These are phyloP conservation scores for Eilema depressum DNA, from an alignment of 2,888 invertebrate species.

Conservation along the genomic window DNA sequence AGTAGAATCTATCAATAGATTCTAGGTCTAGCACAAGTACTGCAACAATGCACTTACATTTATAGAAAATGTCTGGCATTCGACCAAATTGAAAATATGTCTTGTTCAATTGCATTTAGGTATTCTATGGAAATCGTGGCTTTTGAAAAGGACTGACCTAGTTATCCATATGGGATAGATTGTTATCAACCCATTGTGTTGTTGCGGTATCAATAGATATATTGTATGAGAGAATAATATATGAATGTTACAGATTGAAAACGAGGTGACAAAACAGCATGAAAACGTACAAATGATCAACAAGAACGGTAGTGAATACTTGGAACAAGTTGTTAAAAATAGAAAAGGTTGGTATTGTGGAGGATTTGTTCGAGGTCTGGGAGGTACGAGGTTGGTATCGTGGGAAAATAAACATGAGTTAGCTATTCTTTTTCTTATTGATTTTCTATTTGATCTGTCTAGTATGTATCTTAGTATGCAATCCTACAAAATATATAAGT, in stretches of 20 bases:
- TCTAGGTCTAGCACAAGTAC: conserved; percentile 48
- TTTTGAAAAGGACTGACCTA: conserved; percentile 77
- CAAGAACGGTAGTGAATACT: conserved; percentile 30
- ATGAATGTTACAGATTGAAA: conserved; percentile 61
- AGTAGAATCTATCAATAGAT: conserved; percentile 26
- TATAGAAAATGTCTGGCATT: conserved; percentile 72
- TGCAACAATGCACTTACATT: conserved; percentile 67
- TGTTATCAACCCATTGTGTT: conserved; percentile 64
- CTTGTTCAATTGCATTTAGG: conserved; percentile 71
- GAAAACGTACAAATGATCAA: conserved; percentile 46
- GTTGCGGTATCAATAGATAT: conserved; percentile 59
- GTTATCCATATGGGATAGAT: conserved; percentile 69
- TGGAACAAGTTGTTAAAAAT: conserved; percentile 26
- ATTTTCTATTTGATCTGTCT: neutral
- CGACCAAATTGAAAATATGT: conserved; percentile 77
- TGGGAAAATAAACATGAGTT: neutral
- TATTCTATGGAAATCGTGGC: conserved; percentile 67
- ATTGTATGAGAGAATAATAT: conserved; percentile 51
- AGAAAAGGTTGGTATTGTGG: conserved; percentile 37
- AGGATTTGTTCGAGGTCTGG: neutral
- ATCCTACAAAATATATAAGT: no score
- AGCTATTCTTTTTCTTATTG: neutral
- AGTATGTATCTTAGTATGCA: no score
- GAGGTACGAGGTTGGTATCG: neutral
- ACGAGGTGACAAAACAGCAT: conserved; percentile 50